Conservation (phyloP, 2,888 invertebrate genomes). For the Adineta ricciae region DNA sequence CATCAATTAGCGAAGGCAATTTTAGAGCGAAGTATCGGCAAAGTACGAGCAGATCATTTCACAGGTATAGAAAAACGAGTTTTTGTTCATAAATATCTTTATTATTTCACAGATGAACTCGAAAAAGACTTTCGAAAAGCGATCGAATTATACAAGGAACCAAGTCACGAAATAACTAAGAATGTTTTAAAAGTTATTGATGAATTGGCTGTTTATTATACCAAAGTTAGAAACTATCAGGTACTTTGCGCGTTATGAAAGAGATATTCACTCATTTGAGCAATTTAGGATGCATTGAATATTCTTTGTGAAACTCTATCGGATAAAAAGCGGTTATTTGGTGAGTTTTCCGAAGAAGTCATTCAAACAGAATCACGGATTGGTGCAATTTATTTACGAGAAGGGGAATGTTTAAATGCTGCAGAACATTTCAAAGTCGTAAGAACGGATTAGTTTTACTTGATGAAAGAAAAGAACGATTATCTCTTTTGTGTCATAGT, state of each 20-base stretch:
- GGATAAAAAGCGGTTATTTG: neutral
- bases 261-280: neutral
- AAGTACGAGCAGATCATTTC: neutral
- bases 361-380: constrained; percentile 7
- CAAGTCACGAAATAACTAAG: neutral
- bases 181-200: neutral
- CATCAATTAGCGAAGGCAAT: neutral
- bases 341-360: constrained; percentile 14
- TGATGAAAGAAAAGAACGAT: neutral
- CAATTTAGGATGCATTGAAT: neutral
- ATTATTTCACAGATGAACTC: neutral
- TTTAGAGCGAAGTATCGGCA: neutral
- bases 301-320: neutral
- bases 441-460: neutral
- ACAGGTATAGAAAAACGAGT: neutral
- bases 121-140: neutral
- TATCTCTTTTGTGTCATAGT: neutral
- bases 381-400: constrained; percentile 1
- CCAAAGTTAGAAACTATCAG: neutral
- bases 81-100: neutral
- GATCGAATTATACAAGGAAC: neutral
- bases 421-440: constrained; percentile 3
- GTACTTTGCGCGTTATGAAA: neutral
- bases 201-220: neutral
- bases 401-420: neutral